Evolutionary conservation across 2,888 invertebrate species (phyloP).

Genomic region (Stenichneumon culpator): DNA sequence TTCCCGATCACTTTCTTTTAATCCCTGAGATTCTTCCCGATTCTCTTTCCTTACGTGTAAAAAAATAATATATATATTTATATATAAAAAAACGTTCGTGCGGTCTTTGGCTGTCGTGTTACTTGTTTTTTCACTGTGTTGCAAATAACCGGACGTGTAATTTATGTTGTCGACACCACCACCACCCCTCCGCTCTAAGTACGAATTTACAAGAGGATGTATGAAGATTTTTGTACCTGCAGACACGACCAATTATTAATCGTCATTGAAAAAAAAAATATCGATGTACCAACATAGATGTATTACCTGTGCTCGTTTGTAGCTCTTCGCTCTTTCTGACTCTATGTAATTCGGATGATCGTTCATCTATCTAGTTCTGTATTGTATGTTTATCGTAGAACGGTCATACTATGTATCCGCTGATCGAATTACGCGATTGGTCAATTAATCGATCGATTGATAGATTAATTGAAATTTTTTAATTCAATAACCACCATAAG

Average conservation of each 20-base stretch:
- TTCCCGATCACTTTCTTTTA: background rate
- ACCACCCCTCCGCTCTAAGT: background rate
- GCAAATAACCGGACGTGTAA: constrained; percentile 35
- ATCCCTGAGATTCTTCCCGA: background rate
- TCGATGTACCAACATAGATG: constrained; percentile 56
- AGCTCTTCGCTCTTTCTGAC: constrained; percentile 57
- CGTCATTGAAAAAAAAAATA: constrained; percentile 25
- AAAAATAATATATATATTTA: background rate
- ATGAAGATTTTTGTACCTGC: constrained; percentile 16
- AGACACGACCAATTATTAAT: constrained; percentile 1
- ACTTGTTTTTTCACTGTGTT: constrained; percentile 40
- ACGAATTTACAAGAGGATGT: constrained; percentile 4
- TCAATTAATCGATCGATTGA: constrained; percentile 19
- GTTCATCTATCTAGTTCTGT: constrained; percentile 28
- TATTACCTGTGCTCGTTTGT: constrained; percentile 58
- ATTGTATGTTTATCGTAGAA: constrained; percentile 44
- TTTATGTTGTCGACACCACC: background rate
- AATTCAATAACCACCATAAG: background rate
- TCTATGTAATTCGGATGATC: constrained; percentile 30
- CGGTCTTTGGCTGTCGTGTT: constrained; percentile 59
- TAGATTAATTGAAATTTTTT: no score
- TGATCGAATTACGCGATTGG: no score
- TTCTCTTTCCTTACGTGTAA: background rate
- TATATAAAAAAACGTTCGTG: constrained; percentile 15
- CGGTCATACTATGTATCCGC: background rate